Evolutionary conservation across 2,888 invertebrate species (phyloP), one percentile per base, ranked within the genome.

Genomic region (Thymelicus acteon): DNA sequence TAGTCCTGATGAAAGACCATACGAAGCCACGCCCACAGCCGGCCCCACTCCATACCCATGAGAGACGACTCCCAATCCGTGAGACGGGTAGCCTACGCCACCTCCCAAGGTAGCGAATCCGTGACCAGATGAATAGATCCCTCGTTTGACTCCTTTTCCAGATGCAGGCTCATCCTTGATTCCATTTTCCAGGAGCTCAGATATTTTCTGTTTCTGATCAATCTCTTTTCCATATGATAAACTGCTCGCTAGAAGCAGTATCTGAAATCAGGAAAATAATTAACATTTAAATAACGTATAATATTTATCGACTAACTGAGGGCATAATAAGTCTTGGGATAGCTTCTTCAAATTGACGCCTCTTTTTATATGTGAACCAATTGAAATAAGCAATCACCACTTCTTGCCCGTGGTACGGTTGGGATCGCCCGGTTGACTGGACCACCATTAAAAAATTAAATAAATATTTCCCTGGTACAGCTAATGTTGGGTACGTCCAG

Each of bases 121-220:
- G 37, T 77, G 75, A 6, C 83, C 83, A 0, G 79, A 78, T 6
- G 79, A 79, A 60, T 79, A 78, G 6, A 91, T 87, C 54, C 88
- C 88, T 72, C 93, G 82, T 76, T 93, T 93, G 13, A 88, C 84
- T 0, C 86, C 88, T 72, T 92, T 93, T 0, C 83, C 89, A 19
- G 68, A 10, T 6, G 87, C 76, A 3, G 82, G 77, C 12, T 80
- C 77, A n/a, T 92, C 91, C 71, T 88, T 91, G 39, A 92, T 89
- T 10, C 91, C 91, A 49, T 88, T 86, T 72, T 88, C 86, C 47
- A 92, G 80, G 6, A 91, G 78, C 72, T 90, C 84, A 47, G 92
- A 91, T 52, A 91, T 76, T 76, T 88, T 89, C 7, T 84, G 72
- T 79, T 90, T 88, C 57, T 76, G 74, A 61, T 82, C 81, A 67